These are phyloP conservation scores for Notarius lentiginosus DNA, from an alignment of 2,113 vertebrate genomes.

Conservation along the genomic window DNA sequence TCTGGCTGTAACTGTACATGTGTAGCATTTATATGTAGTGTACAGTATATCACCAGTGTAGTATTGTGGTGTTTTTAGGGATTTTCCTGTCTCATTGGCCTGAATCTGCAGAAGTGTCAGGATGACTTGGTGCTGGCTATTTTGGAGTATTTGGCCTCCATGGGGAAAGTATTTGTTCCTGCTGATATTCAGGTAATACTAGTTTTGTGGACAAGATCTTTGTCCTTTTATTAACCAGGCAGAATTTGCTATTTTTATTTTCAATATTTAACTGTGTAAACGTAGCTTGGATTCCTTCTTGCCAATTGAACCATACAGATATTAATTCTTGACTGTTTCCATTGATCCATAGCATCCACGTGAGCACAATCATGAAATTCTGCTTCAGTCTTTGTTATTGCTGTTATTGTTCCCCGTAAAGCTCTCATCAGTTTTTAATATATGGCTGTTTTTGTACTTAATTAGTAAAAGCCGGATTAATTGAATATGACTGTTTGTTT, in stretches of 20 bases:
- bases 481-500: not conserved
- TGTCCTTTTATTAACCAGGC: not conserved
- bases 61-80: conserved; percentile 66
- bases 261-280: not conserved
- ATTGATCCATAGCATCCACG: not conserved
- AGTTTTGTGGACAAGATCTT: not conserved
- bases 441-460: not conserved
- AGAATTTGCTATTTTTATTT: not conserved
- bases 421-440: not conserved
- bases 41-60: not conserved
- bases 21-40: not conserved
- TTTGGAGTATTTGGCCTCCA: conserved; percentile 79
- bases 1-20: no score
- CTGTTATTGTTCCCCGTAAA: not conserved
- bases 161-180: conserved; percentile 82
- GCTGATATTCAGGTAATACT: conserved; percentile 78
- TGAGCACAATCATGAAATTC: not conserved
- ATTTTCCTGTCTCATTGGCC: conserved; percentile 72
- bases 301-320: not conserved
- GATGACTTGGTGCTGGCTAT: conserved; percentile 77
- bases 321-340: not conserved
- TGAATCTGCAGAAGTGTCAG: conserved; percentile 71
- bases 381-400: not conserved
- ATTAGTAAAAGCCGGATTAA: not conserved
- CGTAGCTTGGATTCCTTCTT: not conserved